These are phyloP conservation scores for Poecilia latipinna DNA, from an alignment of 2,113 vertebrate species.

Conservation along the genomic window DNA sequence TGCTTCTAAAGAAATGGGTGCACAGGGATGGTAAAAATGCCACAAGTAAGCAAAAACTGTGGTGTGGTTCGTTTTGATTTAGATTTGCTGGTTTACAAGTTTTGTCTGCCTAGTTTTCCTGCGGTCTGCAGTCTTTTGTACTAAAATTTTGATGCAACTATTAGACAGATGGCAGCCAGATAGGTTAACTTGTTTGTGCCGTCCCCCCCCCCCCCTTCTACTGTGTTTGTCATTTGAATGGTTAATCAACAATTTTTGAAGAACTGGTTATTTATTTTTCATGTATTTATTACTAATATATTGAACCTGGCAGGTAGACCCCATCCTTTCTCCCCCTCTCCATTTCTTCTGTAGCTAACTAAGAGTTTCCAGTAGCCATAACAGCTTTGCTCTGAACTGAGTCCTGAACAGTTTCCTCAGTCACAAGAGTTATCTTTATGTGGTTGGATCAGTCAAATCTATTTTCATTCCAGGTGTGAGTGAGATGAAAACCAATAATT, in stretches of 20 bases:
- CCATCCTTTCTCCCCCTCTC: too few species aligned
- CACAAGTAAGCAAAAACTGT: slow-evolving; percentile 89
- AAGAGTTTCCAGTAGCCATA: background rate
- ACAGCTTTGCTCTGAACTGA: background rate
- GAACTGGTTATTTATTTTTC: too few species aligned
- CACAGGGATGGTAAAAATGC: slow-evolving; percentile 97
- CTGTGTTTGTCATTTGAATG: too few species aligned
- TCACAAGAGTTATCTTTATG: background rate
- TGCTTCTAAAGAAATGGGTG: slow-evolving; percentile 99
- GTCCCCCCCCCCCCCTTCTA: too few species aligned
- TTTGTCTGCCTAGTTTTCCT: background rate
- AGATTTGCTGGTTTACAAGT: background rate
- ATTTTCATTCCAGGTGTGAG: background rate
- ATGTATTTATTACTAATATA: too few species aligned
- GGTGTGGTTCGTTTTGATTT: background rate
- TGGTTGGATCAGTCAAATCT: too few species aligned
- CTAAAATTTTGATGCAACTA: background rate
- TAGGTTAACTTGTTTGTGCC: background rate
- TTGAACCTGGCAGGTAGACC: too few species aligned
- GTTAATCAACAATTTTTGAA: too few species aligned
- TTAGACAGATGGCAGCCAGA: too few species aligned
- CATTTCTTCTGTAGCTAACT: background rate
- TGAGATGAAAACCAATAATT: background rate
- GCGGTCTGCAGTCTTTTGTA: background rate
- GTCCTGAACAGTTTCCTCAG: background rate